phyloP scores from a whole-genome alignment of 2,888 invertebrate species.

The Ectropis crepuscularia region DNA sequence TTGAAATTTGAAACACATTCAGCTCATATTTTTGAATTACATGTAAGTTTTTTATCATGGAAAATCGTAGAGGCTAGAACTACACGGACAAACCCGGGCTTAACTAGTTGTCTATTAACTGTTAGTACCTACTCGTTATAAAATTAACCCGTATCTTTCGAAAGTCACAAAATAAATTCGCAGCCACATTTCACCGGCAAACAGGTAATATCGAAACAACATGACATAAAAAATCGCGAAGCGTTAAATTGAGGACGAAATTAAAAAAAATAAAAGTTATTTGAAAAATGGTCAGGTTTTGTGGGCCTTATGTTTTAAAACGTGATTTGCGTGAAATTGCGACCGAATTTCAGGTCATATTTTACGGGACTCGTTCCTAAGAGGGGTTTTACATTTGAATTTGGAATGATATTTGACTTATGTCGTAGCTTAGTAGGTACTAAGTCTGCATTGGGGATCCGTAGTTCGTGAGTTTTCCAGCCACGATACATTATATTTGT shows the following conservation, averaged over 20 bases:
- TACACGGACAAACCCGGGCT: too few relatives aligned
- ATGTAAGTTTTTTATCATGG: too few relatives aligned
- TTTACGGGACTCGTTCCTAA: slow-evolving; percentile 15
- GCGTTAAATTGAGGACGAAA: slow-evolving; percentile 34
- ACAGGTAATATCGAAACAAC: slow-evolving; percentile 34
- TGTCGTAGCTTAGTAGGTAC: too few relatives aligned
- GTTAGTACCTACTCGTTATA: too few relatives aligned
- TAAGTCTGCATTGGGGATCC: too few relatives aligned
- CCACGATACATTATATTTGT: too few relatives aligned
- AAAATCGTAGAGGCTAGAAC: too few relatives aligned
- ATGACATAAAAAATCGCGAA: slow-evolving; percentile 32
- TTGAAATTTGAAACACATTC: too few relatives aligned
- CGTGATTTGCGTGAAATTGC: slow-evolving; percentile 30
- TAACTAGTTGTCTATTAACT: too few relatives aligned
- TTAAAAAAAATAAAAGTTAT: slow-evolving; percentile 40
- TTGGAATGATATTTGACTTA: too few relatives aligned
- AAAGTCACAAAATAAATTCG: slow-evolving; percentile 20
- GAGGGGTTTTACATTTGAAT: slow-evolving; percentile 8
- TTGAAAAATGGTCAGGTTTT: slow-evolving; percentile 38
- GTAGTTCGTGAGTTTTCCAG: too few relatives aligned
- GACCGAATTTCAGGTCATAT: slow-evolving; percentile 20
- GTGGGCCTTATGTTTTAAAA: slow-evolving; percentile 26
- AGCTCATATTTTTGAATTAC: too few relatives aligned
- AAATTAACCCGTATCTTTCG: background rate
- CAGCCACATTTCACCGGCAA: slow-evolving; percentile 25